Percentiles rank a stretch among this genome's conserved stretches.
Conservation (phyloP, 2,113 vertebrate species). For the Engystomops pustulosus region DNA sequence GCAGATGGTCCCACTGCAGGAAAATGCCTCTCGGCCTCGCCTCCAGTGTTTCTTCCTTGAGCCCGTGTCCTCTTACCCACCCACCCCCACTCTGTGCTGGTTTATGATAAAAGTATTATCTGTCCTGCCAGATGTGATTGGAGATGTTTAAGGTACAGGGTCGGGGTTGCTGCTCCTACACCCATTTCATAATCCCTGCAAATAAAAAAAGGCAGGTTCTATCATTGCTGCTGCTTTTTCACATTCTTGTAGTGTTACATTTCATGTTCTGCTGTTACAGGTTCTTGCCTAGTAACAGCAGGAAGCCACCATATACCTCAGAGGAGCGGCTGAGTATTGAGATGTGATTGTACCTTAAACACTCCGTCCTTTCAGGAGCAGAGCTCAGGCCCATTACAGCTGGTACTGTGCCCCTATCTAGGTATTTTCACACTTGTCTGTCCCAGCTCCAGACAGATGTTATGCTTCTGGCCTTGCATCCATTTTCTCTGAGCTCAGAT, state of each 20-base stretch:
- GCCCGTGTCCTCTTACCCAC: slow-evolving; percentile 59
- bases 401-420: slow-evolving; percentile 18
- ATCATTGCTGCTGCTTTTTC: slow-evolving; percentile 45
- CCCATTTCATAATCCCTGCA: slow-evolving; percentile 21
- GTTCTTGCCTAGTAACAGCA: background rate
- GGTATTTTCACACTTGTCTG: slow-evolving; percentile 20
- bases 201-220: background rate
- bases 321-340: slow-evolving; percentile 41
- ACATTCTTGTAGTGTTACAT: slow-evolving; percentile 53
- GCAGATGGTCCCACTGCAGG: background rate
- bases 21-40: slow-evolving; percentile 39
- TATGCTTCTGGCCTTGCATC: background rate
- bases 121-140: slow-evolving; percentile 24
- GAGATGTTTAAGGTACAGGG: slow-evolving; percentile 62
- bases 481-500: slow-evolving; percentile 27
- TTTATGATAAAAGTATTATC: slow-evolving; percentile 43
- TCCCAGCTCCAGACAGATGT: slow-evolving; percentile 29
- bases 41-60: slow-evolving; percentile 60
- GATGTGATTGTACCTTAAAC: slow-evolving; percentile 58
- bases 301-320: slow-evolving; percentile 56
- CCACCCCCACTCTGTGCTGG: slow-evolving; percentile 61
- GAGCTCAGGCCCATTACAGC: slow-evolving; percentile 38
- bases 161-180: slow-evolving; percentile 44
- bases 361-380: slow-evolving; percentile 48
- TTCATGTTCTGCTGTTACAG: slow-evolving; percentile 43